Conservation (phyloP, 2,797 vertebrate species). For the Aulostomus chinensis region DNA sequence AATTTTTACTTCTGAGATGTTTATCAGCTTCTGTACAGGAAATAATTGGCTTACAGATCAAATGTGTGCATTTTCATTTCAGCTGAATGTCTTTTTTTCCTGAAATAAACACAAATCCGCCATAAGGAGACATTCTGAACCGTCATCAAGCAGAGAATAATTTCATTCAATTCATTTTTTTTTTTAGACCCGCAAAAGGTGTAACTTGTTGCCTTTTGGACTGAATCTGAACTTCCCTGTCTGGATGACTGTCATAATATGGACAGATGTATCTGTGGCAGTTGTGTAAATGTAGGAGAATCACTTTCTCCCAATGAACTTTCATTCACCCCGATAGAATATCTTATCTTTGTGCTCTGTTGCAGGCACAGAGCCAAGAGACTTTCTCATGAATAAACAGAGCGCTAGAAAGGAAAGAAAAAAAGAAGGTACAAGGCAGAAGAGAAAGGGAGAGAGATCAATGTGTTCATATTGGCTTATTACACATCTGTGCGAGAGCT, state of each 20-base stretch:
- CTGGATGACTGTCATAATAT: slow-evolving; percentile 39
- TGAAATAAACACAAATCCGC: no score
- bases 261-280: slow-evolving; percentile 36
- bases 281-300: slow-evolving; percentile 46
- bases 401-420: slow-evolving; percentile 22
- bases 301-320: slow-evolving; percentile 59
- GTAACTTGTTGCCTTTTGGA: slow-evolving; percentile 45
- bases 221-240: slow-evolving; percentile 42
- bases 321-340: slow-evolving; percentile 63
- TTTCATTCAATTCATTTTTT: no score
- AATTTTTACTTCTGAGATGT: no score
- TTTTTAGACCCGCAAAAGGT: no score
- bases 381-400: slow-evolving; percentile 66
- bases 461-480: slow-evolving; percentile 42
- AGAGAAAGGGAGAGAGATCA: slow-evolving; percentile 35
- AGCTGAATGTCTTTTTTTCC: no score
- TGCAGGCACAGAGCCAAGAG: slow-evolving; percentile 62
- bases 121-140: no score
- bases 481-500: slow-evolving; percentile 44
- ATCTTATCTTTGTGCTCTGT: slow-evolving; percentile 69
- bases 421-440: slow-evolving; percentile 17
- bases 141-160: no score
- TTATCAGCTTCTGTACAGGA: no score
- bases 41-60: no score
- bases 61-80: no score